phyloP scores from a whole-genome alignment of 1,140 invertebrate genomes.

The Cotesia chilonis region DNA sequence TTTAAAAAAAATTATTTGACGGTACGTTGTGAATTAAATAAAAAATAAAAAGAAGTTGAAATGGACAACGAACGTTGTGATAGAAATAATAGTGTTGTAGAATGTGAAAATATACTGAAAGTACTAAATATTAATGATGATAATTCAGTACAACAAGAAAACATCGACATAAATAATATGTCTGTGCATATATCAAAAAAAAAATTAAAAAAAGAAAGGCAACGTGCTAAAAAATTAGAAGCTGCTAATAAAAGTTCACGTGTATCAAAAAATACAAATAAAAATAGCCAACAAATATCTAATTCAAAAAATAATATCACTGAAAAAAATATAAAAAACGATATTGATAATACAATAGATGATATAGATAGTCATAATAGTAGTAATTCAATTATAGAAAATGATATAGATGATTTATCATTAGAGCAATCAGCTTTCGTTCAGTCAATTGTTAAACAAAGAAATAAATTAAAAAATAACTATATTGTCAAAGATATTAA shows the following conservation, averaged over 20 bases:
- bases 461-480: slow-evolving; percentile 10
- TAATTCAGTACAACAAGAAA: slow-evolving; percentile 16
- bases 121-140: background rate
- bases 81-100: too few relatives aligned
- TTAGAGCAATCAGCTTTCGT: slow-evolving; percentile 29
- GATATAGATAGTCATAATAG: background rate
- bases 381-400: background rate
- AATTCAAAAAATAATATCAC: background rate
- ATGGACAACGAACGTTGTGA: too few relatives aligned
- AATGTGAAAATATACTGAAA: too few relatives aligned
- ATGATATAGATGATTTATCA: slow-evolving; percentile 29
- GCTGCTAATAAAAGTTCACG: background rate
- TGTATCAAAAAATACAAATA: too few relatives aligned
- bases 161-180: background rate
- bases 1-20: too few relatives aligned
- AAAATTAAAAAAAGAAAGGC: slow-evolving; percentile 27
- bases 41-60: too few relatives aligned
- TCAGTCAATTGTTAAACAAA: slow-evolving; percentile 29
- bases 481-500: background rate
- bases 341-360: slow-evolving; percentile 12
- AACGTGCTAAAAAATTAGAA: slow-evolving; percentile 24
- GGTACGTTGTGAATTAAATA: too few relatives aligned
- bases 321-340: background rate
- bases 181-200: slow-evolving; percentile 14
- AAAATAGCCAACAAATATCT: too few relatives aligned